Conservation (phyloP, 2,797 vertebrate species). For the Aotus griseimembra region DNA sequence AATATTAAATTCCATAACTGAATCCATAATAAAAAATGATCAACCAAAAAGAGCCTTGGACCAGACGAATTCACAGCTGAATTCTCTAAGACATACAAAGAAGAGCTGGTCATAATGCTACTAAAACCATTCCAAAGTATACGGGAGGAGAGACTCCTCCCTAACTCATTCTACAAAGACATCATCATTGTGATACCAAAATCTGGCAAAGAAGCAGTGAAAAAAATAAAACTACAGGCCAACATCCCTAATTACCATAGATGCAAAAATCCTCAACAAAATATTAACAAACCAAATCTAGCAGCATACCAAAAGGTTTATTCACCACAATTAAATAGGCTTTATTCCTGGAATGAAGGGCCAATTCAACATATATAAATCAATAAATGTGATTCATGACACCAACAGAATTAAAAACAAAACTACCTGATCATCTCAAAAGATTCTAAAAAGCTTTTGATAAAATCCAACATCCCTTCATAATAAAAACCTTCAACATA, state of each 20-base stretch:
- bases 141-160: not conserved
- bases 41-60: not conserved
- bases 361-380: not conserved
- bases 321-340: not conserved
- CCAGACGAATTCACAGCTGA: not conserved
- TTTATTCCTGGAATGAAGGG: not conserved
- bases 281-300: not conserved
- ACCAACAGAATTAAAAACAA: not conserved
- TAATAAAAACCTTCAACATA: not conserved
- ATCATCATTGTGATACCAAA: not conserved
- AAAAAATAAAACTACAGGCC: not conserved
- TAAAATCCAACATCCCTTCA: not conserved
- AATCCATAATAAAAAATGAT: not conserved
- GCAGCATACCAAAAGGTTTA: not conserved
- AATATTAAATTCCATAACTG: not conserved
- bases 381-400: not conserved
- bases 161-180: not conserved
- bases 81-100: not conserved
- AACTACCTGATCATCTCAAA: not conserved
- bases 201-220: not conserved
- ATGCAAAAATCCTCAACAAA: not conserved
- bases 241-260: not conserved
- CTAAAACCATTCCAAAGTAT: not conserved
- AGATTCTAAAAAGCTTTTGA: not conserved
- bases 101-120: not conserved